Conservation (phyloP, 2,113 vertebrate genomes). For the Neotragus moschatus region DNA sequence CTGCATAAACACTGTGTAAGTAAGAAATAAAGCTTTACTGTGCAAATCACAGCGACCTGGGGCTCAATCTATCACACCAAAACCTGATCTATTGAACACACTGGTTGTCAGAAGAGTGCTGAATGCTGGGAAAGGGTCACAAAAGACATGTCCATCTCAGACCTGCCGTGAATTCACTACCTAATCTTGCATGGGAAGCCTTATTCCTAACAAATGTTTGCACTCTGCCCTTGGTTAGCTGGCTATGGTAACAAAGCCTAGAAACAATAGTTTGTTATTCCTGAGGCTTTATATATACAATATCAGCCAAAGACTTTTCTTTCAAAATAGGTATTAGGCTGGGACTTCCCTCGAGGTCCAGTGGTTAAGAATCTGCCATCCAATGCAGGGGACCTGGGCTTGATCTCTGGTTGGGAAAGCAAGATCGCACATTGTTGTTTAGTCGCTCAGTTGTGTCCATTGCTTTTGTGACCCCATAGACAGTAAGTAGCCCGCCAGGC, state of each 20-base stretch:
- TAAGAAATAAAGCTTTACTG: not conserved
- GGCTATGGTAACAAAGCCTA: not conserved
- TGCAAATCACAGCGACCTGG: not conserved
- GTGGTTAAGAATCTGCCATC: not conserved
- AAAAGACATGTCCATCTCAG: accelerated
- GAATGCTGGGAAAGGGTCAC: accelerated
- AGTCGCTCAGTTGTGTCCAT: not conserved
- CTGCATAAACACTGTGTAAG: not conserved
- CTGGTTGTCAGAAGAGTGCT: not conserved
- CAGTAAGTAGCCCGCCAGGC: not conserved
- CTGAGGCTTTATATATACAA: not conserved
- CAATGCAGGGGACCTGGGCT: not conserved
- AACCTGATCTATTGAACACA: not conserved
- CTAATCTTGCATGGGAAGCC: not conserved
- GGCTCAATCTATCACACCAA: too few relatives aligned
- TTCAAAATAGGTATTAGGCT: not conserved
- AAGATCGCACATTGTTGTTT: not conserved
- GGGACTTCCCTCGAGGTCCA: not conserved
- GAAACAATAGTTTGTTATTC: not conserved
- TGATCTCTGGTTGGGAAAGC: not conserved
- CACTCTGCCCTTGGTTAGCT: not conserved
- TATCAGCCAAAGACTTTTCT: not conserved
- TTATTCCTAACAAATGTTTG: too few relatives aligned
- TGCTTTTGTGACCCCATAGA: not conserved
- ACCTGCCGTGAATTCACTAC: not conserved